A percentile compares a stretch with the other conserved stretches of the same genome.
These are phyloP conservation scores for Dicentrarchus labrax DNA, from an alignment of 2,113 vertebrate genomes.

Conservation along the genomic window DNA sequence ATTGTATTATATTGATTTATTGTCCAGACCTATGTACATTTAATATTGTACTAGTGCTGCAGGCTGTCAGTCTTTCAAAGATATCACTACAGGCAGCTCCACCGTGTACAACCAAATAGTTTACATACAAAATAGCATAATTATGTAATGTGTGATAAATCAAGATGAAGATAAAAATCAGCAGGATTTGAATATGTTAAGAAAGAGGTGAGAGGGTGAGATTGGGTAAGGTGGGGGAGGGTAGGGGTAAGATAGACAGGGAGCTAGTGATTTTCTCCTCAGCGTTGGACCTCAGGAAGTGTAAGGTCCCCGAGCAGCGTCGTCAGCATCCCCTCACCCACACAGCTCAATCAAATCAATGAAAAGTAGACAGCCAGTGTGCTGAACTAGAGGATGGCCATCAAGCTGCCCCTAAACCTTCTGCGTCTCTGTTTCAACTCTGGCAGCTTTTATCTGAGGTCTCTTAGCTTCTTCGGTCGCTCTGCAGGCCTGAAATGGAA, in stretches of 20 bases:
- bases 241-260: slow-evolving; percentile 10
- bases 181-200: slow-evolving; percentile 13
- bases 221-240: slow-evolving; percentile 1
- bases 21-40: neutral
- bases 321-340: slow-evolving; percentile 69
- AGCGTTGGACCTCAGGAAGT: slow-evolving; percentile 47
- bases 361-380: slow-evolving; percentile 39
- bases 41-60: neutral
- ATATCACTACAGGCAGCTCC: neutral
- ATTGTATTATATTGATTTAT: neutral
- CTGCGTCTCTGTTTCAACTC: slow-evolving; percentile 2
- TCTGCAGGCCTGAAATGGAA: slow-evolving; percentile 21
- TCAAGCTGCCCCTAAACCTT: slow-evolving; percentile 20
- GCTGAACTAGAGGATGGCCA: slow-evolving; percentile 30
- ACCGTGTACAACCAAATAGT: slow-evolving; percentile 5
- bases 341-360: slow-evolving; percentile 69
- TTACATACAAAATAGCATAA: neutral
- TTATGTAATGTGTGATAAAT: neutral
- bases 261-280: slow-evolving; percentile 45
- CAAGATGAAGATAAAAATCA: slow-evolving; percentile 7
- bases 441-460: slow-evolving; percentile 1
- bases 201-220: slow-evolving; percentile 5
- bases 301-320: slow-evolving; percentile 46
- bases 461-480: neutral
- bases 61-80: neutral